A percentile compares a stretch with the other conserved stretches of the same genome.
These are phyloP conservation scores for Chloroceryle amazona DNA, from an alignment of 2,797 vertebrate genomes.

Conservation along the genomic window DNA sequence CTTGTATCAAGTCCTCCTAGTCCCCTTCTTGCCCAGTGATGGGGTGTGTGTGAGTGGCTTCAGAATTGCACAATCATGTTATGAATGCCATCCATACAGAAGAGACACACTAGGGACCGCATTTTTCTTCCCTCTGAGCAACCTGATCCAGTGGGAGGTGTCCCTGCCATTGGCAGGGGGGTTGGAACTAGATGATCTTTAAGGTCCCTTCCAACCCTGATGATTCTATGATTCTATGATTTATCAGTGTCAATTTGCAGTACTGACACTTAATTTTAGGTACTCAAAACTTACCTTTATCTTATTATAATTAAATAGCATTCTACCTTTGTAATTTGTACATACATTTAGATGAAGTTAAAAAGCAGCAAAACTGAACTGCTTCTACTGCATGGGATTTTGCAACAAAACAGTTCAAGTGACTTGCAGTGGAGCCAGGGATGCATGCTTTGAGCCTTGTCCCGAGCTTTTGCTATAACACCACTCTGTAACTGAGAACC, in stretches of 20 bases:
- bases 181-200: too few species aligned
- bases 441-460: neutral
- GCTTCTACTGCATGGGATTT: neutral
- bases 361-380: neutral
- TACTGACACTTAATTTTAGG: neutral
- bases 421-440: fast-evolving
- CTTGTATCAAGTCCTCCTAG: neutral
- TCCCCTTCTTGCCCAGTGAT: fast-evolving
- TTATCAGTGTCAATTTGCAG: neutral
- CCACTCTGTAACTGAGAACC: neutral
- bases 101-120: neutral
- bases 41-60: neutral
- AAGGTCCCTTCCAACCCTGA: too few species aligned
- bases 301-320: neutral
- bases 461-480: neutral
- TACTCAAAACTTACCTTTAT: neutral
- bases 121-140: neutral
- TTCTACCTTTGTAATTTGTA: neutral
- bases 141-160: too few species aligned
- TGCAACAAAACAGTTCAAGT: neutral
- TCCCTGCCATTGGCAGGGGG: too few species aligned
- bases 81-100: neutral
- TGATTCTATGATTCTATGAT: neutral
- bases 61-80: neutral
- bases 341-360: neutral